phyloP scores from a whole-genome alignment of 1,140 invertebrate species.

The Cephus cinctus region DNA sequence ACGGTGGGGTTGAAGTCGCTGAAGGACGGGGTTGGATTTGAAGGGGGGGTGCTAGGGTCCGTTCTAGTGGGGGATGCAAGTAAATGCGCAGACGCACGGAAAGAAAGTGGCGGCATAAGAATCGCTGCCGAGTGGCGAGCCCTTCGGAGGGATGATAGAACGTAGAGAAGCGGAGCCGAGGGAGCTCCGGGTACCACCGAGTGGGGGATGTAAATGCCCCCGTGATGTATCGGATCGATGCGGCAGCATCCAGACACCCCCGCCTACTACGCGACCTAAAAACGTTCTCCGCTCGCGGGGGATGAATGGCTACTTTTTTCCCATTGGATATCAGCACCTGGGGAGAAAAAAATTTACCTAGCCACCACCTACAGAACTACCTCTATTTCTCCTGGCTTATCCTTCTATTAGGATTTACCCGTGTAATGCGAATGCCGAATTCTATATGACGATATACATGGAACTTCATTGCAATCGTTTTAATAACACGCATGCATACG shows the following conservation, averaged over 20 bases:
- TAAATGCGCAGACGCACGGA: background rate
- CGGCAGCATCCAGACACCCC: slow-evolving; percentile 53
- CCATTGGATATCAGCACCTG: slow-evolving; percentile 5
- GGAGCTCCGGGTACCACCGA: background rate
- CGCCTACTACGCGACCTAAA: slow-evolving; percentile 55
- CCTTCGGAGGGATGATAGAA: background rate
- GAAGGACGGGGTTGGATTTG: background rate
- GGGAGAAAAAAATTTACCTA: slow-evolving; percentile 22
- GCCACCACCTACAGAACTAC: slow-evolving; percentile 3
- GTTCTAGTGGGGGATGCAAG: no score
- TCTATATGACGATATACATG: no score
- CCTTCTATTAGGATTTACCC: no score
- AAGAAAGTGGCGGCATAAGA: background rate
- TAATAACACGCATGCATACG: no score
- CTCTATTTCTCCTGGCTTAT: slow-evolving; percentile 17
- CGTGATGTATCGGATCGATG: slow-evolving; percentile 59
- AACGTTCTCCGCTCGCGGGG: slow-evolving; percentile 42
- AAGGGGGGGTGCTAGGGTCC: background rate
- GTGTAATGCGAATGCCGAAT: no score
- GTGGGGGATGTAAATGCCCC: slow-evolving; percentile 54
- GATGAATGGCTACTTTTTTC: slow-evolving; percentile 31
- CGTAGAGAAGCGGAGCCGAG: background rate
- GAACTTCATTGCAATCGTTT: no score
- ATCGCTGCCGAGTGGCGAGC: background rate
- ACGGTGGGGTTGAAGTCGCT: slow-evolving; percentile 1